Base-by-base conservation (phyloP, 2,888 invertebrate genomes). In the Epinotia bilunana region DNA sequence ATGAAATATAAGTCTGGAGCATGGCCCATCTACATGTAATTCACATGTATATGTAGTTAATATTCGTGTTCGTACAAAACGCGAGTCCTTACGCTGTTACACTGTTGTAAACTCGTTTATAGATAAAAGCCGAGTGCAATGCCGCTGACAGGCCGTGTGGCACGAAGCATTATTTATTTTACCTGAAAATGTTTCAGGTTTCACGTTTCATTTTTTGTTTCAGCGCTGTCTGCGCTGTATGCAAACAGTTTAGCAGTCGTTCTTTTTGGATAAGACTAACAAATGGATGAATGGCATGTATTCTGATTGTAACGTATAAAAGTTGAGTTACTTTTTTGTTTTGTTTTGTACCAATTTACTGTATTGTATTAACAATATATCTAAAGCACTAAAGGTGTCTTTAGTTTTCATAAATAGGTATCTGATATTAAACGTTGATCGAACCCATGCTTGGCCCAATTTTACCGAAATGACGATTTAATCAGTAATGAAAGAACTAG, bases 81-180 rank as follows among this genome's bases (percentile, higher is more conserved):
- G 57, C 39, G 1, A 68, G 57, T 68, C 69, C 69, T 69, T 69
- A 69, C 60, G 23, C 12, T 46, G 23, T 46, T 60, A 69, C 69
- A 57, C 46, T 20, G 23, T 53, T 67, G 72, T 72, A 33, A 62
- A 75, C 67, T 61, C 79, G 78, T 79, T 79, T 79, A 80, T 78
- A 78, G 81, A 83, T 88, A 88, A 87, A 86, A 82, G 79, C 79
- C 79, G 77, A 82, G 83, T 84, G 84, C 84, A 79, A 81, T 79
- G 80, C 78, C 81, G 87, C 76, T 84, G 89, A 90, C 90, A 88
- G 85, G 79, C 79, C 77, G 78, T 79, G 77, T 80, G 86, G 88
- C 90, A 88, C 90, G 89, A 83, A 87, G 87, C 90, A 87, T 90
- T 92, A 92, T 93, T 93, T 93, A 91, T 91, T 93, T 92, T 87